phyloP scores from a whole-genome alignment of 2,888 invertebrate species.

The Lasioglossum vierecki region DNA sequence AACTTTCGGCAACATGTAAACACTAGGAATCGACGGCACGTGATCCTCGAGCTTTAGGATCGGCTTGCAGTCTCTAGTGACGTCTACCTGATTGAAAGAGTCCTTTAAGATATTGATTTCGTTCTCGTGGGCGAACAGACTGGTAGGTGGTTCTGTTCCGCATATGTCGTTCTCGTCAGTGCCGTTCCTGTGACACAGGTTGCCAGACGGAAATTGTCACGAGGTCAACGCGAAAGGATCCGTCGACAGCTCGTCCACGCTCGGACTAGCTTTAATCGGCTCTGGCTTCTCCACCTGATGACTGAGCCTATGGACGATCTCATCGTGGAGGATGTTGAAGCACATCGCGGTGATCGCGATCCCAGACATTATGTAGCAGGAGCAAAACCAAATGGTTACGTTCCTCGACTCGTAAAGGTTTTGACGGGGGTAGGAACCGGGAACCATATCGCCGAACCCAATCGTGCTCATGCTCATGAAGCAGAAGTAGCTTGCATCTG shows the following conservation, averaged over 20 bases:
- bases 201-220: slow-evolving; percentile 88
- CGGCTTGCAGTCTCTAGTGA: slow-evolving; percentile 82
- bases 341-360: slow-evolving; percentile 96
- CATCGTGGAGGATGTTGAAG: slow-evolving; percentile 95
- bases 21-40: slow-evolving; percentile 75
- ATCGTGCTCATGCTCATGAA: slow-evolving; percentile 97
- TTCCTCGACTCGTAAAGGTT: slow-evolving; percentile 87
- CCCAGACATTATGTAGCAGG: slow-evolving; percentile 93
- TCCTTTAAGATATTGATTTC: slow-evolving; percentile 83
- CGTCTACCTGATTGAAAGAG: slow-evolving; percentile 83
- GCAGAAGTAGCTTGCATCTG: slow-evolving; percentile 91
- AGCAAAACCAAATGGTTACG: slow-evolving; percentile 94
- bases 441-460: slow-evolving; percentile 94
- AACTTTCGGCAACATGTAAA: slow-evolving; percentile 82
- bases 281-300: slow-evolving; percentile 87
- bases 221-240: slow-evolving; percentile 89
- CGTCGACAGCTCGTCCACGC: slow-evolving; percentile 87
- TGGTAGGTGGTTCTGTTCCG: slow-evolving; percentile 78
- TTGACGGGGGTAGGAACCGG: slow-evolving; percentile 87
- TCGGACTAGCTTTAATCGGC: slow-evolving; percentile 87
- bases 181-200: slow-evolving; percentile 80
- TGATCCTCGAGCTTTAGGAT: slow-evolving; percentile 82
- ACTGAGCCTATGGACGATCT: slow-evolving; percentile 92
- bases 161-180: slow-evolving; percentile 80
- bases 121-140: slow-evolving; percentile 82